Base-by-base conservation (phyloP, 1,140 invertebrate genomes). In the Adoxophyes honmai region DNA sequence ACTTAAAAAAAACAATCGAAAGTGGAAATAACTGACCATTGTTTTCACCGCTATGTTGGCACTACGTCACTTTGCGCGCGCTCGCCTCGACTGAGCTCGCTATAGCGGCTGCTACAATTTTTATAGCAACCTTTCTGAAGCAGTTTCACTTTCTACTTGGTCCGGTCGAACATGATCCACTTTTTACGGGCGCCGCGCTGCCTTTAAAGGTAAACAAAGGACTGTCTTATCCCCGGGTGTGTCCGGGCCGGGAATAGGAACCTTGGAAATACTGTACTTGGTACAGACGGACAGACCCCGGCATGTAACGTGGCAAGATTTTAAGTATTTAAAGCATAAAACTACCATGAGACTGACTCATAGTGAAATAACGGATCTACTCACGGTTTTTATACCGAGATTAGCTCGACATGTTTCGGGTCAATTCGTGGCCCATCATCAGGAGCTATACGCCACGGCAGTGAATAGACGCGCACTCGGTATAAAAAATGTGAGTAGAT, bases 131-230 rank as follows among this genome's bases (percentile, higher is more conserved):
- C 71, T 76, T 70, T 66, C 71, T 68, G 59, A 63, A 60, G 62
- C 54, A 72, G 79, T 84, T 84, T 87, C 84, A 86, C 81, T 86
- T 86, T 87, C 82, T 83, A 84, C 78, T 71, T 60, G 58, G 73
- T 63, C 78, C 72, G 70, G 73, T 79, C 70, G 48, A 66, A 74
- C 75, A 55, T 78, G 79, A 75, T 78, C 78, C 70, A 84, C 78
- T 80, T 87, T 82, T 86, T 85, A 73, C 77, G 66, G 69, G 64
- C 37, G 16, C 60, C 52, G 57, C 59, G 52, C 51, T 55, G 59
- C 65, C 71, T 73, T 76, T 73, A 76, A 75, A 65, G 72, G 71
- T 75, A 72, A 73, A 86, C 78, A 81, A 78, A 78, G 64, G 54
- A 39, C 64, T 57, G 59, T 68, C 66, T 42, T 52, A 62, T 56